Conservation (phyloP, 1,140 invertebrate species). For the Anastatus disparis region DNA sequence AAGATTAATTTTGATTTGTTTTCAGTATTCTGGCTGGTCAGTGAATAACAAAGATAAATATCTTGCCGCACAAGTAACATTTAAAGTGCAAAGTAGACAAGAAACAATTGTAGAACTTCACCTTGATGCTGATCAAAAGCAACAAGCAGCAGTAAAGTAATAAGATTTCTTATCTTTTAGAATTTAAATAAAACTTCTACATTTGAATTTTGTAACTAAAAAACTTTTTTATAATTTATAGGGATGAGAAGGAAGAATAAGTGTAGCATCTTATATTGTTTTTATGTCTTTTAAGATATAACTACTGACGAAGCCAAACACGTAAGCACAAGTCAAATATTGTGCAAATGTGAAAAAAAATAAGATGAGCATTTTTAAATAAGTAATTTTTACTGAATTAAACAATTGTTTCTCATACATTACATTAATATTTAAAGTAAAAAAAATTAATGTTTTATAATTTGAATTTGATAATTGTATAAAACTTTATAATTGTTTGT, state of each 20-base stretch:
- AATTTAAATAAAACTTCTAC: neutral
- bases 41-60: slow-evolving; percentile 75
- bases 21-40: slow-evolving; percentile 78
- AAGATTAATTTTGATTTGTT: too few species aligned
- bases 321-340: slow-evolving; percentile 24
- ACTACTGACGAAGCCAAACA: slow-evolving; percentile 39
- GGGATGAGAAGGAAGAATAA: slow-evolving; percentile 63
- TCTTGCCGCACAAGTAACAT: slow-evolving; percentile 66
- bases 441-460: slow-evolving; percentile 12
- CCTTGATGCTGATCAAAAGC: slow-evolving; percentile 59
- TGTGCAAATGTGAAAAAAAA: slow-evolving; percentile 26
- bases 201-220: slow-evolving; percentile 5
- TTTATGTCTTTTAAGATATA: slow-evolving; percentile 60
- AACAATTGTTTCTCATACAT: slow-evolving; percentile 27
- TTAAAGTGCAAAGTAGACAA: slow-evolving; percentile 67
- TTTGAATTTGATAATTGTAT: slow-evolving; percentile 2
- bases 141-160: slow-evolving; percentile 59
- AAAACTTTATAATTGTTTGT: neutral
- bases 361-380: slow-evolving; percentile 27
- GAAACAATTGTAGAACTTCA: slow-evolving; percentile 68
- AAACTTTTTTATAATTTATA: slow-evolving; percentile 50
- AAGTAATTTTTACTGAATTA: slow-evolving; percentile 11
- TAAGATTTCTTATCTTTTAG: slow-evolving; percentile 29
- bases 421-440: slow-evolving; percentile 8
- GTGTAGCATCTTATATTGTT: slow-evolving; percentile 58